Percentiles rank a stretch among this genome's conserved stretches.
These are phyloP conservation scores for Drosophila borborema DNA, from an alignment of 2,888 invertebrate genomes.

Conservation along the genomic window DNA sequence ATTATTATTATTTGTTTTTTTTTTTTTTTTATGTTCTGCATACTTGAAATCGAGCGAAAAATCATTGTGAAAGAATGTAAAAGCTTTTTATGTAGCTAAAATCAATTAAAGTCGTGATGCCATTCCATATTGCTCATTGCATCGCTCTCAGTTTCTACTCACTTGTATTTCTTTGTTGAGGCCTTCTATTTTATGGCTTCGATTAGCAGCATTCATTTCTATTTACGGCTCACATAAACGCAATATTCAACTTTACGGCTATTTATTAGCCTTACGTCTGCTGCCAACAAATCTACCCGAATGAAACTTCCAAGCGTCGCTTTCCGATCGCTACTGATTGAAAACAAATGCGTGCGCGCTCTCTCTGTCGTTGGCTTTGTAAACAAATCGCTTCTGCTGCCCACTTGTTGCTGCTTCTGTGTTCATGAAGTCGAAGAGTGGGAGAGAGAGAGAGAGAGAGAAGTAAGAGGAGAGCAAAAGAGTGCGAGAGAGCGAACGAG, in stretches of 20 bases:
- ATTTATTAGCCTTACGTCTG: conserved; percentile 32
- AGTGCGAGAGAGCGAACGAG: conserved; percentile 1
- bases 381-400: conserved; percentile 56
- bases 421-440: conserved; percentile 4
- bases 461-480: background rate
- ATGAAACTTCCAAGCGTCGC: conserved; percentile 60
- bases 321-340: conserved; percentile 58
- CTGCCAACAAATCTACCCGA: conserved; percentile 19
- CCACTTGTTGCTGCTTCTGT: conserved; percentile 22
- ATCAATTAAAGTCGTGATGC: background rate
- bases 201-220: conserved; percentile 8
- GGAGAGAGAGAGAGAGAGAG: conserved; percentile 3
- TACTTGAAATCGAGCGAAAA: background rate
- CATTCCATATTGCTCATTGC: background rate
- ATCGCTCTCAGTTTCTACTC: conserved; percentile 10
- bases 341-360: conserved; percentile 39
- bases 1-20: conserved; percentile 13
- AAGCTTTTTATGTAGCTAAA: conserved; percentile 7
- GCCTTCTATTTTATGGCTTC: background rate
- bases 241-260: conserved; percentile 22
- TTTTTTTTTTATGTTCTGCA: conserved; percentile 7
- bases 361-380: conserved; percentile 52
- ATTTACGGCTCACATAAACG: conserved; percentile 11
- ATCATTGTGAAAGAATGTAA: background rate
- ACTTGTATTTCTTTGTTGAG: conserved; percentile 2